Base-by-base conservation (phyloP, 2,888 invertebrate genomes). In the Andrena dorsata region DNA sequence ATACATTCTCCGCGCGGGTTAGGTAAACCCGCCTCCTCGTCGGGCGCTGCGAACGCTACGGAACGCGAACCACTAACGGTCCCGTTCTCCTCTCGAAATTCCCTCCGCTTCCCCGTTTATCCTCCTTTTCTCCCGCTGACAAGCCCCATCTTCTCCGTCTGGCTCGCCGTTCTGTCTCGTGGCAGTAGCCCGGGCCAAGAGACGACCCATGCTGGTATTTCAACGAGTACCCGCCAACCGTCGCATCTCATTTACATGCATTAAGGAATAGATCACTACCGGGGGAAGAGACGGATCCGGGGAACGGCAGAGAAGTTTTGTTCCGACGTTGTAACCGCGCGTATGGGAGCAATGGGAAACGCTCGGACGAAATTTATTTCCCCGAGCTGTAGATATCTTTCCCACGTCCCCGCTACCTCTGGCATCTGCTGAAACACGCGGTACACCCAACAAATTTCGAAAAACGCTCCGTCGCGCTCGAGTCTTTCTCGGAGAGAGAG, bases 241-340 rank as follows among this genome's bases (percentile, higher is more conserved):
- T 88, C 80, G 87, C 86, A 88, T 90, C 84, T 89, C 90, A 89
- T 90, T 90, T 90, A 80, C 90, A 88, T 88, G 83, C 86, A 90
- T 90, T 86, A 88, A 88, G 86, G 85, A 88, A 83, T 85, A 87
- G 89, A 90, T 89, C 84, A 74, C 77, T 75, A 66, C 26, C 83
- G 72, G 63, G 77, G 76, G 68, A 65, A 66, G 64, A 28, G 74
- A 78, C 20, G 76, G 28, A 69, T 65, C 53, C 65, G 35, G 60
- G 20, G 65, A 13, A 49, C 47, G 66, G 26, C 51, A 4, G 56
- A 28, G 56, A 41, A 56, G 41, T 58, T 69, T 58, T 35, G 56
- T 41, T 32, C 53, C 49, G 13, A 2, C 20, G 66, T 23, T 53
- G 66, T 68, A 68, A 53, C 66, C 23, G 51, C 2, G 51, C 56